Base-by-base conservation (phyloP, 2,888 invertebrate species). In the Parnassius orleans region DNA sequence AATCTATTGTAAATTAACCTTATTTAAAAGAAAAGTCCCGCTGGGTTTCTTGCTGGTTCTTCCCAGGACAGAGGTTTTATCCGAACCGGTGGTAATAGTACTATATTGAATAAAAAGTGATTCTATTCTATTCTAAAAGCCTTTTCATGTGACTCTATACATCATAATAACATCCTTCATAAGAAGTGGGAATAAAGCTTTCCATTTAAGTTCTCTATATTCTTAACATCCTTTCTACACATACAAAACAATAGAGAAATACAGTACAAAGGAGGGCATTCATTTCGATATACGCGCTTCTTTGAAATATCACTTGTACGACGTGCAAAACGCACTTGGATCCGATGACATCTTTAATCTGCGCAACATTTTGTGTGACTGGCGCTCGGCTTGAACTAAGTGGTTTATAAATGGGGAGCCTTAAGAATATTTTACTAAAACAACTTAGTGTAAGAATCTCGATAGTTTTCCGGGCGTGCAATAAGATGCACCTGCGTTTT, bases 321-420 rank as follows among this genome's bases (percentile, higher is more conserved):
- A 76, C 75, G 75, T 78, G 75, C 70, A 79, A 79, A 86, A 90
- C 88, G 88, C 89, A 89, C 87, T 84, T 72, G 74, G 73, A 68
- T 63, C 80, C 74, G 90, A 90, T 90, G 90, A 69, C 72, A 90
- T 90, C 90, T 90, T 88, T 86, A 90, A 90, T 90, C 88, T 85
- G 90, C 88, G 86, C 90, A 90, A 90, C 90, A 90, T 85, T 87
- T 84, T 80, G 83, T 84, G 77, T 78, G 11, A 19, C 80, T 83
- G 77, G 79, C 70, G 70, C 74, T 63, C 72, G 5, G 71, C 74
- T 72, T 72, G 77, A 82, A 79, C 82, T 73, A 80, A 54, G 78
- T 78, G 74, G 75, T 83, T 84, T 84, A 85, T 86, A 88, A 87
- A 90, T 84, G 86, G 83, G 77, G 73, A 72, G 75, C 74, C 33